Percentiles rank a stretch among this genome's conserved stretches.
Evolutionary conservation across 2,113 vertebrate genomes (phyloP).

Genomic region (Pandion haliaetus): DNA sequence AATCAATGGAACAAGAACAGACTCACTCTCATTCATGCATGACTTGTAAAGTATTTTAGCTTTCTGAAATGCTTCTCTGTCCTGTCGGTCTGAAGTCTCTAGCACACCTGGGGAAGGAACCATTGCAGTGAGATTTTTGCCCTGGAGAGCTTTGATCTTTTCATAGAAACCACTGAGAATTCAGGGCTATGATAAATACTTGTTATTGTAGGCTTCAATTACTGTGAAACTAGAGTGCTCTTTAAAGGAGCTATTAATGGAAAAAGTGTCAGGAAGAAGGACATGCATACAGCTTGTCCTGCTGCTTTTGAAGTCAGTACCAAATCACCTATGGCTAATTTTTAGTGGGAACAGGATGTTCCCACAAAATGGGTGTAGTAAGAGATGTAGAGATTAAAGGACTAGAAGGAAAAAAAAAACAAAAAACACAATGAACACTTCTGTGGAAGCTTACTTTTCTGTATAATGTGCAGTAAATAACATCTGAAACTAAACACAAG

Average conservation of each 20-base stretch:
- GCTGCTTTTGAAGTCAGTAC: neutral
- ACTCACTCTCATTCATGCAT: conserved; percentile 96
- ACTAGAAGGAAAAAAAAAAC: neutral
- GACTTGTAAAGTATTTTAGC: conserved; percentile 92
- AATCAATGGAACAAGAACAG: neutral
- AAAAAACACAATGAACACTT: neutral
- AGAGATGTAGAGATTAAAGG: neutral
- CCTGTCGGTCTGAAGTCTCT: conserved; percentile 76
- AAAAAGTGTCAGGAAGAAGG: neutral
- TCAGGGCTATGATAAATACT: neutral
- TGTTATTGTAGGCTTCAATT: neutral
- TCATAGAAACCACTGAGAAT: neutral
- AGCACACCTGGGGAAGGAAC: conserved; percentile 82
- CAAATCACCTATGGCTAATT: neutral
- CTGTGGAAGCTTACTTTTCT: neutral
- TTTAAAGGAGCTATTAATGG: neutral
- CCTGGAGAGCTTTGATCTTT: neutral
- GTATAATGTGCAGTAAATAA: neutral
- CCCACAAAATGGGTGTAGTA: neutral
- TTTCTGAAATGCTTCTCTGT: conserved; percentile 89
- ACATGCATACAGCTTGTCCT: neutral
- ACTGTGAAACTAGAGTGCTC: neutral
- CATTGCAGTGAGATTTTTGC: neutral
- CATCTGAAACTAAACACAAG: neutral
- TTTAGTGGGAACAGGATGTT: neutral